phyloP scores from a whole-genome alignment of 2,888 invertebrate genomes.

The Pandemis heparana region DNA sequence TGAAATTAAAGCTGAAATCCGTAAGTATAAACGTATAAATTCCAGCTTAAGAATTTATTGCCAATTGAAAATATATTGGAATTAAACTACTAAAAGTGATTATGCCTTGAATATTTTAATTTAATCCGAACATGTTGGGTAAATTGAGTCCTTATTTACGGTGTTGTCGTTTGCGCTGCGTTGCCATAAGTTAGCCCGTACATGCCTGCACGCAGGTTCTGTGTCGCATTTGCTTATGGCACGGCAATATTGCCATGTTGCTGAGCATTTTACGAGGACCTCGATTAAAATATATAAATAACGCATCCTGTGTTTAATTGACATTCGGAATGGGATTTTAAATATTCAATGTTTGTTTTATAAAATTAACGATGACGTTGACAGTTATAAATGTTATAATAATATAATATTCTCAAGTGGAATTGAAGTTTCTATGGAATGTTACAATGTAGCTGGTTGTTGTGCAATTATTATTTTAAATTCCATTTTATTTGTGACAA shows the following conservation, averaged over 20 bases:
- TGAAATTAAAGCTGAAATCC: neutral
- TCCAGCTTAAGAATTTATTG: neutral
- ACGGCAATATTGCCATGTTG: slow-evolving; percentile 23
- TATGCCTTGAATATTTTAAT: slow-evolving; percentile 52
- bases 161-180: slow-evolving; percentile 48
- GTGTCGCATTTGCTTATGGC: slow-evolving; percentile 44
- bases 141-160: slow-evolving; percentile 58
- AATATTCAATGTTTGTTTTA: neutral
- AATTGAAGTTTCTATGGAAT: no score
- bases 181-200: slow-evolving; percentile 55
- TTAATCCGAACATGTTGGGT: slow-evolving; percentile 53
- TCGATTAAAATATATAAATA: slow-evolving; percentile 5
- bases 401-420: no score
- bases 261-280: slow-evolving; percentile 15
- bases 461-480: neutral
- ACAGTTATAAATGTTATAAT: neutral
- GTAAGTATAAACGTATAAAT: neutral
- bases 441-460: no score
- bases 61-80: slow-evolving; percentile 18
- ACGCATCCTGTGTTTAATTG: slow-evolving; percentile 13
- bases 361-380: neutral
- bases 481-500: neutral
- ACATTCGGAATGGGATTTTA: neutral
- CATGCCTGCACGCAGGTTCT: slow-evolving; percentile 52
- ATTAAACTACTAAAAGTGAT: slow-evolving; percentile 47